phyloP scores from a whole-genome alignment of 2,113 vertebrate genomes.

The Lophura nycthemera region DNA sequence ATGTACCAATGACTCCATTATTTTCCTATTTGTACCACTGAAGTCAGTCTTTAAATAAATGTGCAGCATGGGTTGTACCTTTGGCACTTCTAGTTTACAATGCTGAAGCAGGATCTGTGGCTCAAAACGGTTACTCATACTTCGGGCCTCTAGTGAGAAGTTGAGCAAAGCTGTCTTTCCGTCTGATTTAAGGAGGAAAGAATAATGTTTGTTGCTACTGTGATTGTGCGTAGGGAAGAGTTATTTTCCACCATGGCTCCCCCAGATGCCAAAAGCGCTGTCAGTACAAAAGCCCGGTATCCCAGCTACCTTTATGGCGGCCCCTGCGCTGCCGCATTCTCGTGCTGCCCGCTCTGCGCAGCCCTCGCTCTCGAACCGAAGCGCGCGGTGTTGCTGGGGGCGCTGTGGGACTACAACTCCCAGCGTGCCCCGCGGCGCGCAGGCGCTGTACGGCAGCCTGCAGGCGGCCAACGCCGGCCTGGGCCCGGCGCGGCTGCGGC shows the following conservation, averaged over 20 bases:
- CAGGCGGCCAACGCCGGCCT: background rate
- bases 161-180: fast-evolving
- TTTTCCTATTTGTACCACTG: background rate
- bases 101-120: fast-evolving
- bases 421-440: background rate
- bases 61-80: fast-evolving
- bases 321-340: too few relatives aligned
- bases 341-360: fast-evolving
- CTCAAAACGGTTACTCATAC: fast-evolving
- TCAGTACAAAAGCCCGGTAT: background rate
- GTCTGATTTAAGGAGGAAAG: fast-evolving
- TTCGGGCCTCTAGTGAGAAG: too few relatives aligned
- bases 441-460: background rate
- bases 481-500: too few relatives aligned
- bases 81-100: background rate
- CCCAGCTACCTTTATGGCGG: fast-evolving
- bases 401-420: background rate
- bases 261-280: background rate
- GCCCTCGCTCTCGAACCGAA: too few relatives aligned
- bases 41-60: background rate
- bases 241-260: background rate
- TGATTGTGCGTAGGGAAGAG: fast-evolving
- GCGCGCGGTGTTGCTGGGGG: background rate
- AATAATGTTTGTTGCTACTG: fast-evolving
- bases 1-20: background rate